Evolutionary conservation across 2,888 invertebrate species (phyloP), one percentile per base, ranked within the genome.

Genomic region (Glyphotaelius pellucidus): DNA sequence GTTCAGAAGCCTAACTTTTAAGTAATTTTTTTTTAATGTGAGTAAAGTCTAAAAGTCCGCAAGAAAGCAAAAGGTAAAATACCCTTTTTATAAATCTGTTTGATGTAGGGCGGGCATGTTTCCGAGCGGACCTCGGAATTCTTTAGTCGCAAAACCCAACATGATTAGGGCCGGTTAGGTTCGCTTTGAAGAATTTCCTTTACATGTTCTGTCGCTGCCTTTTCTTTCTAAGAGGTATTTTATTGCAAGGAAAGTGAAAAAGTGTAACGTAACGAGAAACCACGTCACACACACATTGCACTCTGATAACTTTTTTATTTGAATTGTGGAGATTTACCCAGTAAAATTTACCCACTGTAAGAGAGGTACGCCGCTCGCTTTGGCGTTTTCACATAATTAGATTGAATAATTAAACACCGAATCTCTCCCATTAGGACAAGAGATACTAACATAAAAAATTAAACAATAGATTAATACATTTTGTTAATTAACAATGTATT

Each of bases 141-240:
- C 19, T 32, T 31, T 81, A 3, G 81, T 31, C 19, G 31, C 31
- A 19, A 32, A 81, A 81, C 81, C 81, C 30, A 81, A 31, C 81
- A 81, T 32, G 81, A 81, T 81, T 81, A 31, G 81, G 81, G 81
- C 81, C 31, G 81, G 81, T 81, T 81, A 47, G 47, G 47, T 47
- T 14, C 4, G 81, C 81, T 32, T 67, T 67, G 81, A 81, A 67
- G 32, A 81, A 32, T 31, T 81, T 32, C 81, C 81, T 81, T 81
- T 81, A 15, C 81, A 81, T 81, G 81, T 81, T 30, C 81, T 32
- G 31, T 81, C 32, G 25, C 5, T 32, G 31, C 31, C 31, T 14
- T 81, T 80, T 81, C 30, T 32, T 14, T 2, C 14, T 7, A 14
- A 32, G 67, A 67, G 67, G 9, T 25, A 67, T 67, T 67, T 67